phyloP scores from a whole-genome alignment of 2,113 vertebrate species.

The Oreochromis niloticus region DNA sequence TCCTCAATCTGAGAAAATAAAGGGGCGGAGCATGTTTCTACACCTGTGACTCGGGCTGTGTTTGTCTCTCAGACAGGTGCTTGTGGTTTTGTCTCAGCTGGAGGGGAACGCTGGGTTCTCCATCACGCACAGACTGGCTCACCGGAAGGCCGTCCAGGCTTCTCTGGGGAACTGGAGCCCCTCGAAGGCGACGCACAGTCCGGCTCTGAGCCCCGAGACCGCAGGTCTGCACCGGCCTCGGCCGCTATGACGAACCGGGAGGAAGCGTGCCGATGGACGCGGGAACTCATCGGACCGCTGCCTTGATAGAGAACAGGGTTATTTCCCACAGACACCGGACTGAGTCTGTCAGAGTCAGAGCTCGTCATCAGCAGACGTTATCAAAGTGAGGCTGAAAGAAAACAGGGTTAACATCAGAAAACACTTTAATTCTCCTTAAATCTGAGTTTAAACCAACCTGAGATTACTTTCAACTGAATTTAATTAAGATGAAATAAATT shows the following conservation, averaged over 20 bases:
- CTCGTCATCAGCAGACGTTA: not conserved
- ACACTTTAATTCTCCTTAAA: not conserved
- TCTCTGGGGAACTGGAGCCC: conserved; percentile 91
- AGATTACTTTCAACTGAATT: not conserved
- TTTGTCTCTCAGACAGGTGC: conserved; percentile 79
- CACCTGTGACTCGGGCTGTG: not conserved
- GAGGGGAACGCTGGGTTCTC: conserved; percentile 94
- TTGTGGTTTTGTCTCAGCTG: conserved; percentile 92
- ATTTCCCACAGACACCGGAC: not conserved
- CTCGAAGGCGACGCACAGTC: conserved; percentile 84
- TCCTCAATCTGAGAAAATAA: not conserved
- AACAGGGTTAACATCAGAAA: not conserved
- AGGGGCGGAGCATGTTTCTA: not conserved
- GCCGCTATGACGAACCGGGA: conserved; percentile 76
- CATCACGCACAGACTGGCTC: conserved; percentile 89
- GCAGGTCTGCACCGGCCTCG: conserved; percentile 86
- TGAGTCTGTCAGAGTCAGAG: not conserved
- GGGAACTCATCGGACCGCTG: not conserved
- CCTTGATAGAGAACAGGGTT: not conserved
- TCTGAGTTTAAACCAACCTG: not conserved
- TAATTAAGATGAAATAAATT: not conserved
- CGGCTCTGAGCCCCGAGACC: conserved; percentile 79
- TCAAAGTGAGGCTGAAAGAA: not conserved
- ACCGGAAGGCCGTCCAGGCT: conserved; percentile 87
- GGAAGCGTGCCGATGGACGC: accelerated